phyloP scores from a whole-genome alignment of 2,888 invertebrate species.

The Vanessa cardui region DNA sequence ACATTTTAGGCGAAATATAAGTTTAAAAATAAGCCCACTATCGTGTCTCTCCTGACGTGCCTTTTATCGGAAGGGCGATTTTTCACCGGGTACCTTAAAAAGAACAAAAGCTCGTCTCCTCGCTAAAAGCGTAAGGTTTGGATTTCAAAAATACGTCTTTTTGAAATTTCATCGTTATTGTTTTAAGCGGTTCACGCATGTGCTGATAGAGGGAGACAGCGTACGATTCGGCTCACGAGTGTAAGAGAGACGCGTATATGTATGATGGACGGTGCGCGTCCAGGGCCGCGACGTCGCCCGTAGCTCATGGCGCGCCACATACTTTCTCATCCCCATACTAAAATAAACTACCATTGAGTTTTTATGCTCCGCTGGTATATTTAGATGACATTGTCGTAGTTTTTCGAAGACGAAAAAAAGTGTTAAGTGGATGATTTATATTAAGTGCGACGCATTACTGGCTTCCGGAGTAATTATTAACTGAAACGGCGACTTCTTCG shows the following conservation, averaged over 20 bases:
- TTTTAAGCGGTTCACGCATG: constrained; percentile 71
- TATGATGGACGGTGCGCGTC: constrained; percentile 76
- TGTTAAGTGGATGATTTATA: constrained; percentile 83
- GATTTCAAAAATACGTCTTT: constrained; percentile 53
- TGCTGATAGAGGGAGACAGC: constrained; percentile 53
- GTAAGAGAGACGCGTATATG: constrained; percentile 55
- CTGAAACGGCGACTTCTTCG: constrained; percentile 43
- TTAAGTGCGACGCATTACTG: constrained; percentile 71
- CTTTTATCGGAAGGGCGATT: constrained; percentile 50
- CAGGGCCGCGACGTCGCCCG: constrained; percentile 65
- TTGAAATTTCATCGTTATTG: constrained; percentile 70
- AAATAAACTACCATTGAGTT: constrained; percentile 74
- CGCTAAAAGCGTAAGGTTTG: constrained; percentile 54
- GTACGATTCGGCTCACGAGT: constrained; percentile 17
- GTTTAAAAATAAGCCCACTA: constrained; percentile 44
- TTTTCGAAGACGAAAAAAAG: constrained; percentile 62
- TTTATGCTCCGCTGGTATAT: constrained; percentile 76
- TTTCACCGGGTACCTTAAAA: constrained; percentile 42
- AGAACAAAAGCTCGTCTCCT: constrained; percentile 41
- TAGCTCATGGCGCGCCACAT: constrained; percentile 73
- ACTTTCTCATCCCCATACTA: constrained; percentile 77
- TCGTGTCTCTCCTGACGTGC: constrained; percentile 42
- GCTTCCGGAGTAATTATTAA: constrained; percentile 76
- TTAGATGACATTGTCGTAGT: constrained; percentile 74
- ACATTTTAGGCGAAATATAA: constrained; percentile 52